A percentile compares a stretch with the other conserved stretches of the same genome.
phyloP scores from a whole-genome alignment of 2,888 invertebrate species.

The Rhodophaea formosa region DNA sequence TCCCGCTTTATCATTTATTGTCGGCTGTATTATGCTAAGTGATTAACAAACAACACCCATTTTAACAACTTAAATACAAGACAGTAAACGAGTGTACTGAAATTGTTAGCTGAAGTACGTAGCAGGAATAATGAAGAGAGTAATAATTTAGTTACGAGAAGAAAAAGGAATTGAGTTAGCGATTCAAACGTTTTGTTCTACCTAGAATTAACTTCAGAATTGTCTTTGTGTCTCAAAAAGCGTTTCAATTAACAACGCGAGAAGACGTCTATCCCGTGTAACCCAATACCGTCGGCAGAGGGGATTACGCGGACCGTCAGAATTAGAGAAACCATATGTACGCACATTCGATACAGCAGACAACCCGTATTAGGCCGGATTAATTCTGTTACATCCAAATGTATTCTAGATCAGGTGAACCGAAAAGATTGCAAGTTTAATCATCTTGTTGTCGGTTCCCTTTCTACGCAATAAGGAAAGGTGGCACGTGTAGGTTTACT shows the following conservation, averaged over 20 bases:
- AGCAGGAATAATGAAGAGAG: slow-evolving; percentile 23
- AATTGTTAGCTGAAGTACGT: not conserved
- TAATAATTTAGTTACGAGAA: slow-evolving; percentile 12
- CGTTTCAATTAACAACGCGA: slow-evolving; percentile 35
- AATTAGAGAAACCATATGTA: slow-evolving; percentile 79
- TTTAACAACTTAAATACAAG: slow-evolving; percentile 29
- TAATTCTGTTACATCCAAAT: slow-evolving; percentile 66
- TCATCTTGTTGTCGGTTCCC: slow-evolving; percentile 24
- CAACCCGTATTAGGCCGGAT: slow-evolving; percentile 68
- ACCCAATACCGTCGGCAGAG: slow-evolving; percentile 66
- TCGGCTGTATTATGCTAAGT: slow-evolving; percentile 54
- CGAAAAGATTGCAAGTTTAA: slow-evolving; percentile 43
- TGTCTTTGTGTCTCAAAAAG: slow-evolving; percentile 33
- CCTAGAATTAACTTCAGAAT: slow-evolving; percentile 12
- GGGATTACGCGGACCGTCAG: slow-evolving; percentile 73
- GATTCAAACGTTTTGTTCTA: slow-evolving; percentile 11
- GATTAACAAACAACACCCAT: slow-evolving; percentile 59
- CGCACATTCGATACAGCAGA: slow-evolving; percentile 42
- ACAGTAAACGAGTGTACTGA: slow-evolving; percentile 9
- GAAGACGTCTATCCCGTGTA: slow-evolving; percentile 64
- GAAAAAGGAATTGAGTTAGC: slow-evolving; percentile 11
- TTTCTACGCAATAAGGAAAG: slow-evolving; percentile 21
- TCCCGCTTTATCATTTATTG: slow-evolving; percentile 60
- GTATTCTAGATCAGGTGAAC: slow-evolving; percentile 53
- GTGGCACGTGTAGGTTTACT: not conserved